phyloP scores from a whole-genome alignment of 2,888 invertebrate species.

The Polyommatus icarus region DNA sequence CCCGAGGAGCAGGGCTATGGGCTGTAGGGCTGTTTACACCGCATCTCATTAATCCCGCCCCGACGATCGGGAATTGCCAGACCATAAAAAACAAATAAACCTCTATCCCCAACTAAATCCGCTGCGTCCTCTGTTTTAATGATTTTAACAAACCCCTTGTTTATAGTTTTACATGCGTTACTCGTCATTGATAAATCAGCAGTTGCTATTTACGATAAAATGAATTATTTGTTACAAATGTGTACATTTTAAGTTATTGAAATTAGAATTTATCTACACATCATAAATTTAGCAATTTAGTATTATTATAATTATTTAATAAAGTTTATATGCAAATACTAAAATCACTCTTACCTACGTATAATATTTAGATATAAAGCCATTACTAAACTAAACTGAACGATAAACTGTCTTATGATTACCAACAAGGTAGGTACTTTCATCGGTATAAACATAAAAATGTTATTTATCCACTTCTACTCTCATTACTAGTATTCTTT shows the following conservation, averaged over 20 bases:
- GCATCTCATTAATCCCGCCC: constrained; percentile 68
- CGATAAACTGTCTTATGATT: no score
- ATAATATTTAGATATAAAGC: no score
- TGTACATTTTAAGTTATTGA: not conserved
- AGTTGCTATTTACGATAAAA: not conserved
- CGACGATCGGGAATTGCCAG: constrained; percentile 53
- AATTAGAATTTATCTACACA: not conserved
- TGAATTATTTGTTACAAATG: not conserved
- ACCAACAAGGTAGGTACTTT: no score
- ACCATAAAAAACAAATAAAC: constrained; percentile 69
- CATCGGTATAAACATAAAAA: no score
- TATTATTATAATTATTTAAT: not conserved
- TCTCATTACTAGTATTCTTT: not conserved
- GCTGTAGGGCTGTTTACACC: constrained; percentile 61
- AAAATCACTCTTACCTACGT: no score
- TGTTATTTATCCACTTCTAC: no score
- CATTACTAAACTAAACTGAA: no score
- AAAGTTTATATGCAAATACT: no score
- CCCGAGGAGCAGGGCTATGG: constrained; percentile 60
- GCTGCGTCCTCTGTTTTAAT: constrained; percentile 19
- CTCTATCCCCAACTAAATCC: constrained; percentile 46
- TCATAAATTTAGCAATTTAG: not conserved
- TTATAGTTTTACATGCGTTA: constrained; percentile 4
- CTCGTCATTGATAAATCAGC: constrained; percentile 13
- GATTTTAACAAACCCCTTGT: constrained; percentile 19